These are phyloP conservation scores for Leptonema lineaticorne DNA, from an alignment of 1,140 invertebrate species.

Conservation along the genomic window DNA sequence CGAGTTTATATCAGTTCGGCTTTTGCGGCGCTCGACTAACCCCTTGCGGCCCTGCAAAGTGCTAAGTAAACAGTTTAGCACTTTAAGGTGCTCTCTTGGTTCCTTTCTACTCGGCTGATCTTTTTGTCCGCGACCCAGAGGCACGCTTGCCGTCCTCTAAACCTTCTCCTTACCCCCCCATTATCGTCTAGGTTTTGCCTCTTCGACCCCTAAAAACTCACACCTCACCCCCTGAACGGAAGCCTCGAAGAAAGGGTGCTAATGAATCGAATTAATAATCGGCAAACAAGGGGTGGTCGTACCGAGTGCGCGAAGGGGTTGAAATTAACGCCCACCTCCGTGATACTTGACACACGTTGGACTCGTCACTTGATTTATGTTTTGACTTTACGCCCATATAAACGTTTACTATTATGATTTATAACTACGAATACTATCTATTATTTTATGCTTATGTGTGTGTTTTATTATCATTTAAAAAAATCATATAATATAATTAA, in stretches of 20 bases:
- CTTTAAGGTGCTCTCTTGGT: constrained; percentile 21
- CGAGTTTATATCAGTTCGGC: constrained; percentile 20
- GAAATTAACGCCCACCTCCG: background rate
- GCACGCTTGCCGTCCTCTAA: background rate
- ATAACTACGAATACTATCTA: too few relatives aligned
- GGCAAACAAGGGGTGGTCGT: constrained; percentile 39
- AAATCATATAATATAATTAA: too few relatives aligned
- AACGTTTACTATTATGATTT: too few relatives aligned
- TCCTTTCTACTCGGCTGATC: constrained; percentile 38
- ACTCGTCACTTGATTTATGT: constrained; percentile 2
- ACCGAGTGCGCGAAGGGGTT: constrained; percentile 3
- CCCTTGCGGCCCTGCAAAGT: constrained; percentile 29
- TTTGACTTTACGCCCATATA: background rate
- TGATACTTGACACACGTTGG: constrained; percentile 3
- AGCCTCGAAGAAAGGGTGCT: constrained; percentile 41
- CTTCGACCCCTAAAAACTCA: too few relatives aligned
- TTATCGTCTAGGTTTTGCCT: too few relatives aligned
- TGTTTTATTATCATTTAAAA: too few relatives aligned
- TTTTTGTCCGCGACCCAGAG: constrained; percentile 32
- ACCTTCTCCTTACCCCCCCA: background rate
- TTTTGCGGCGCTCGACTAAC: constrained; percentile 24
- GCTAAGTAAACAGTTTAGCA: constrained; percentile 39
- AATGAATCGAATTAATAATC: constrained; percentile 44
- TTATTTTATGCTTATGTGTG: too few relatives aligned
- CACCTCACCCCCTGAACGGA: background rate